These are phyloP conservation scores for Artemisiospiza belli DNA, from an alignment of 2,113 vertebrate genomes.

Conservation along the genomic window DNA sequence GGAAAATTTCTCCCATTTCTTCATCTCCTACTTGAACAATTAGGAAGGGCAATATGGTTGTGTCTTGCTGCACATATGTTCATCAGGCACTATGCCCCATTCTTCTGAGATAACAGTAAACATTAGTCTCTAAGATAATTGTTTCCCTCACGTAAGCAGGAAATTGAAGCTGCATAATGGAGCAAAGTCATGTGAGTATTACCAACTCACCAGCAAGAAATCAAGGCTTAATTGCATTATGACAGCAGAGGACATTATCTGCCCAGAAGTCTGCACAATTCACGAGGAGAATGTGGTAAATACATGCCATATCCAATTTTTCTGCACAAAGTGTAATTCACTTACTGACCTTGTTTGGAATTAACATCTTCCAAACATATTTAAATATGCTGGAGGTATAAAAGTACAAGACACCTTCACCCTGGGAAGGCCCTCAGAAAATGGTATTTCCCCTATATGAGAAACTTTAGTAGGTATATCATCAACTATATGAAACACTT, in stretches of 20 bases:
- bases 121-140: neutral
- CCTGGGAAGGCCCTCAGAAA: slow-evolving; percentile 54
- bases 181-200: neutral
- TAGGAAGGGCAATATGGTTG: neutral
- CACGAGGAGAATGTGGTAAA: neutral
- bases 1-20: neutral
- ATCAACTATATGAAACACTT: neutral
- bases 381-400: slow-evolving; percentile 59
- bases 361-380: slow-evolving; percentile 63
- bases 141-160: neutral
- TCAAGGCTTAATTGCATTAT: neutral
- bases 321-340: neutral
- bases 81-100: neutral
- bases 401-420: slow-evolving; percentile 62
- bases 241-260: neutral
- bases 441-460: slow-evolving; percentile 46
- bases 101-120: neutral
- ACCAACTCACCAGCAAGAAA: neutral
- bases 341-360: slow-evolving; percentile 63
- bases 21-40: neutral
- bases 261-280: neutral
- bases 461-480: neutral
- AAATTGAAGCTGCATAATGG: neutral
- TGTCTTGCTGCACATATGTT: neutral
- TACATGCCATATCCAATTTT: neutral